phyloP scores from a whole-genome alignment of 2,888 invertebrate species.

The Brachyptera putata region DNA sequence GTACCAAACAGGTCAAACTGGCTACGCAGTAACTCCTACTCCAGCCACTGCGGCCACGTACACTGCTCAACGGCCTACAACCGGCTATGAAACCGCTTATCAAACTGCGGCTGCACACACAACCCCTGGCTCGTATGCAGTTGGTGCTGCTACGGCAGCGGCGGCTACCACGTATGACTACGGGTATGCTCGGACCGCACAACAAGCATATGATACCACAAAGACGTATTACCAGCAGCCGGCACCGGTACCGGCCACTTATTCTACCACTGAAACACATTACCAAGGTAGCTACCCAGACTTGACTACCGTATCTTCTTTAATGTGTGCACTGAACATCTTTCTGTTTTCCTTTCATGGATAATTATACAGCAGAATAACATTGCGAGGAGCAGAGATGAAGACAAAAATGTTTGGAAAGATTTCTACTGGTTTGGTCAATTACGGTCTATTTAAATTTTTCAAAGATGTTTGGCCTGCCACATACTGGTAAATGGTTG shows the following conservation, averaged over 20 bases:
- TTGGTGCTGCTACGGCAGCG: constrained; percentile 45
- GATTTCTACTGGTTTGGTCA: too few relatives aligned
- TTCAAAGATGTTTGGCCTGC: too few relatives aligned
- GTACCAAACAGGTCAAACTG: constrained; percentile 77
- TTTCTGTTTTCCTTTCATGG: too few relatives aligned
- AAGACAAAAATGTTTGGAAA: too few relatives aligned
- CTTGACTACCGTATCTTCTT: too few relatives aligned
- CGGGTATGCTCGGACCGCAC: constrained; percentile 60
- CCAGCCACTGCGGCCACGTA: constrained; percentile 75
- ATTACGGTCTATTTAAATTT: too few relatives aligned
- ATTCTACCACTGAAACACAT: constrained; percentile 56
- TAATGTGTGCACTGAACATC: too few relatives aligned
- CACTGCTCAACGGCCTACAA: constrained; percentile 73
- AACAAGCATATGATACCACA: constrained; percentile 71
- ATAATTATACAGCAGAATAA: too few relatives aligned
- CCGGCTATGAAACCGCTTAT: constrained; percentile 79
- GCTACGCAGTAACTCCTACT: constrained; percentile 77
- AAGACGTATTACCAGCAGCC: constrained; percentile 83
- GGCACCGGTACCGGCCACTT: constrained; percentile 51
- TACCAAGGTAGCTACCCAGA: constrained; percentile 40
- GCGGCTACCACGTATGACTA: constrained; percentile 63
- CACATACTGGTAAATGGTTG: too few relatives aligned
- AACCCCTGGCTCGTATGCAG: constrained; percentile 64
- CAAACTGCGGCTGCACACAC: constrained; percentile 68
- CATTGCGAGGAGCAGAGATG: too few relatives aligned